These are phyloP conservation scores for Podarcis lilfordi DNA, from an alignment of 2,797 vertebrate genomes.

Conservation along the genomic window DNA sequence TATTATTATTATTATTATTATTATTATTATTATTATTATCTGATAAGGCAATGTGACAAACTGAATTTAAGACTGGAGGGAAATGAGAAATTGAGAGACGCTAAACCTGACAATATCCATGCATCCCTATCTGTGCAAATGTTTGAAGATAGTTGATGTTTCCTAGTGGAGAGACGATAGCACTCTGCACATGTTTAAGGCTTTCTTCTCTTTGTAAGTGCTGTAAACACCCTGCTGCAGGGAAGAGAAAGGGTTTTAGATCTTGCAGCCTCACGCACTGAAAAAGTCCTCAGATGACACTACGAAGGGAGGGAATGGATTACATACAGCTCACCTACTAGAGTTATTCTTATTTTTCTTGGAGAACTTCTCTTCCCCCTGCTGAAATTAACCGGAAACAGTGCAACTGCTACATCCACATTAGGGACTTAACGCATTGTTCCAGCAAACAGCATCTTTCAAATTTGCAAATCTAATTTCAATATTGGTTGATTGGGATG, in stretches of 20 bases:
- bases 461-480: constrained; percentile 30
- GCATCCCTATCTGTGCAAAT: no score
- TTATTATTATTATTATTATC: no score
- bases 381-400: constrained; percentile 7
- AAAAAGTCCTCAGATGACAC: background rate
- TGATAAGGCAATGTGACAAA: no score
- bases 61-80: background rate
- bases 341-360: background rate
- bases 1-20: no score
- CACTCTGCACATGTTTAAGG: background rate
- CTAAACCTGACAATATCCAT: no score
- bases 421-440: constrained; percentile 21
- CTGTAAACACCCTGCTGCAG: background rate
- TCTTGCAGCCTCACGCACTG: no score
- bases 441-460: background rate
- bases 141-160: background rate
- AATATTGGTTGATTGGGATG: constrained; percentile 18
- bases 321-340: background rate
- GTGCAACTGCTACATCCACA: background rate
- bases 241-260: background rate
- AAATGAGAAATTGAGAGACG: no score
- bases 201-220: background rate
- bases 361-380: background rate
- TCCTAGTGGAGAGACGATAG: background rate
- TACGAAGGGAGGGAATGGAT: background rate